Conservation (phyloP, 2,113 vertebrate genomes). For the Onychostruthus taczanowskii region DNA sequence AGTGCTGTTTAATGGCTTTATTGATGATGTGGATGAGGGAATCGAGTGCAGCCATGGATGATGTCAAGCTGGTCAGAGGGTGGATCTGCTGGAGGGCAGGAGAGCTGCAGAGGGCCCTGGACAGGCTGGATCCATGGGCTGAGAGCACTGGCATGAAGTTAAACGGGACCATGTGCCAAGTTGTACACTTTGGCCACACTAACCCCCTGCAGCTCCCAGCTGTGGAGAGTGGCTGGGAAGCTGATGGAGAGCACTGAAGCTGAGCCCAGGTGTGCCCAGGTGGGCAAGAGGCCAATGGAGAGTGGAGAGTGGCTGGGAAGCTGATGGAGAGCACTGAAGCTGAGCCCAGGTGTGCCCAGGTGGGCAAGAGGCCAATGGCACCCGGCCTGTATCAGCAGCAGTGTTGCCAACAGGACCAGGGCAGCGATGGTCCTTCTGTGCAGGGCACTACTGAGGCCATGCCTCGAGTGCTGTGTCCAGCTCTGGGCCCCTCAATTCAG, state of each 20-base stretch:
- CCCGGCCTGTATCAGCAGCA: background rate
- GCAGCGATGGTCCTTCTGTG: background rate
- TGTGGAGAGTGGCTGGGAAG: background rate
- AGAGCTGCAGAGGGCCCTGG: background rate
- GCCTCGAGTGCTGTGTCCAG: background rate
- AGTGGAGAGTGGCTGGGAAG: too few relatives aligned
- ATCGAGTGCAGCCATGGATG: background rate
- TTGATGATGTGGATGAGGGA: background rate
- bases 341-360: background rate
- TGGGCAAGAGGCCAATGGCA: background rate
- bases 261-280: too few relatives aligned
- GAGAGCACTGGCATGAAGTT: background rate
- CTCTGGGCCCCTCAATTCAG: too few relatives aligned
- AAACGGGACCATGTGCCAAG: too few relatives aligned
- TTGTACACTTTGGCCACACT: background rate
- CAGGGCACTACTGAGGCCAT: too few relatives aligned
- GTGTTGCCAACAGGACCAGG: background rate
- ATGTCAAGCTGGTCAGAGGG: too few relatives aligned
- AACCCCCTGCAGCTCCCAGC: background rate
- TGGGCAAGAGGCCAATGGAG: too few relatives aligned
- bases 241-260: too few relatives aligned
- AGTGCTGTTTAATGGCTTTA: background rate
- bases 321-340: rapidly evolving
- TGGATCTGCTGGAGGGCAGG: background rate
- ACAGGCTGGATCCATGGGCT: background rate